phyloP scores from a whole-genome alignment of 2,888 invertebrate species.

The Therioaphis trifolii region DNA sequence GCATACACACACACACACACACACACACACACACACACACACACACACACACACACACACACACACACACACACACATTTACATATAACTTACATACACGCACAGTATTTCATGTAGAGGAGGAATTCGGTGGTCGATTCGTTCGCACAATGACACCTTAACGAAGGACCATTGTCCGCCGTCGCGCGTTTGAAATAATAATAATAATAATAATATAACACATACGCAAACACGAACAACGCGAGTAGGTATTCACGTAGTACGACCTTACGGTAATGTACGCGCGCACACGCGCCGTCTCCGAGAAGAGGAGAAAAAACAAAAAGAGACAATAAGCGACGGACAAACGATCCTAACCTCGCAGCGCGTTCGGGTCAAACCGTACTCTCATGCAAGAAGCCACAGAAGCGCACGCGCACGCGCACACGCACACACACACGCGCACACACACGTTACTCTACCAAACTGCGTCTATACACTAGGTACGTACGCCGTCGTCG shows the following conservation, averaged over 20 bases:
- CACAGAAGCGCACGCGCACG: neutral
- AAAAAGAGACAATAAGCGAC: conserved; percentile 50
- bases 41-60: too few relatives aligned
- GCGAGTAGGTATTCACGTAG: neutral
- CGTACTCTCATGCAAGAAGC: too few relatives aligned
- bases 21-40: too few relatives aligned
- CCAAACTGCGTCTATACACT: neutral
- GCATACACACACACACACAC: too few relatives aligned
- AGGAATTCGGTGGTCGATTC: conserved; percentile 29
- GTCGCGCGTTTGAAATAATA: conserved; percentile 15
- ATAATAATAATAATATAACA: conserved; percentile 16
- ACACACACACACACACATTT: too few relatives aligned
- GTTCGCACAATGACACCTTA: conserved; percentile 54
- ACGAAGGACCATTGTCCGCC: conserved; percentile 56
- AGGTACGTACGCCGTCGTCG: neutral
- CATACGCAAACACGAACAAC: neutral
- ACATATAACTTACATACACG: too few relatives aligned
- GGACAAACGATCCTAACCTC: conserved; percentile 48
- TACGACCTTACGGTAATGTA: neutral
- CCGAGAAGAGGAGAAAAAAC: conserved; percentile 12
- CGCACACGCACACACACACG: neutral
- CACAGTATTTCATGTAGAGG: neutral
- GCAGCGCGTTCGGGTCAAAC: conserved; percentile 44
- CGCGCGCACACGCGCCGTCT: too few relatives aligned
- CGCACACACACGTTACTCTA: neutral